Evolutionary conservation across 2,113 vertebrate genomes (phyloP).

Genomic region (Carassius gibelio): DNA sequence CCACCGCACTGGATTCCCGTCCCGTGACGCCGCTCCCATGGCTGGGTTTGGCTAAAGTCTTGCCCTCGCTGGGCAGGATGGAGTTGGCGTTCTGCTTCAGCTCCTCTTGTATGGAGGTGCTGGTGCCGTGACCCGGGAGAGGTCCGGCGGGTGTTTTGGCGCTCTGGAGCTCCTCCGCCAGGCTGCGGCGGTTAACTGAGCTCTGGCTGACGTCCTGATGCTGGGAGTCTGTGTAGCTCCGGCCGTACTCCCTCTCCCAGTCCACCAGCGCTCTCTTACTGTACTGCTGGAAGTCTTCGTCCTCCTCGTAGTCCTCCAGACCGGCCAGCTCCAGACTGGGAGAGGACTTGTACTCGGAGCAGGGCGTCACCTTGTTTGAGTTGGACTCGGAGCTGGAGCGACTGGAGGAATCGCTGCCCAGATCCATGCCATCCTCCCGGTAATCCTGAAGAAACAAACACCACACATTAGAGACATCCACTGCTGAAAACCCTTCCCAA

Average conservation of each 20-base stretch:
- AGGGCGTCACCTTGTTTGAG: constrained; percentile 95
- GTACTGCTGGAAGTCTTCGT: constrained; percentile 84
- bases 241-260: constrained; percentile 78
- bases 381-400: constrained; percentile 91
- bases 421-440: constrained; percentile 97
- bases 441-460: constrained; percentile 78
- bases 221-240: constrained; percentile 64
- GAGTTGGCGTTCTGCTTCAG: too few species aligned
- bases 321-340: constrained; percentile 88
- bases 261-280: constrained; percentile 84
- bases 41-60: constrained; percentile 63
- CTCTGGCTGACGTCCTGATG: constrained; percentile 56
- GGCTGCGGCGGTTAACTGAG: constrained; percentile 41
- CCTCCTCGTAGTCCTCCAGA: constrained; percentile 87
- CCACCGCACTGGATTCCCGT: too few species aligned
- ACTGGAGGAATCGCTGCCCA: constrained; percentile 91
- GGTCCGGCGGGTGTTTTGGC: constrained; percentile 76
- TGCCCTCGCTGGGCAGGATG: constrained; percentile 59
- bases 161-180: constrained; percentile 74
- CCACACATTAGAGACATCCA: too few species aligned
- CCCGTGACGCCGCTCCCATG: constrained; percentile 62
- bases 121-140: constrained; percentile 16
- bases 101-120: constrained; percentile 52
- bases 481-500: background rate
- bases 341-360: constrained; percentile 86